phyloP scores from a whole-genome alignment of 2,888 invertebrate genomes.

The Tricholauxania praeusta region DNA sequence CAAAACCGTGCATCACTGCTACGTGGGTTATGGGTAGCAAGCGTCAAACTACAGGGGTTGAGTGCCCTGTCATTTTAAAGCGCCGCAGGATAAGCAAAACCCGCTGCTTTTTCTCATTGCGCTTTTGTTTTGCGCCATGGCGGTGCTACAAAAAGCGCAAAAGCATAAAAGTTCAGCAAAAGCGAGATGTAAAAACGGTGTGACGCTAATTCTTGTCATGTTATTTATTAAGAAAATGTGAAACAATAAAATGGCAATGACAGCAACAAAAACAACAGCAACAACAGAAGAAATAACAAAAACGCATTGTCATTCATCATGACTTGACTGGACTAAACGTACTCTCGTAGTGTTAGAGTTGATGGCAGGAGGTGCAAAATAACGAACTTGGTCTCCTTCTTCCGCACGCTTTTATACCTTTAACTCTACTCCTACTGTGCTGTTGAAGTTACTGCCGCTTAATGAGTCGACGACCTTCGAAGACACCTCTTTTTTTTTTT shows the following conservation, averaged over 20 bases:
- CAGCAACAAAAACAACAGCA: constrained; percentile 51
- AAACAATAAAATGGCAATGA: constrained; percentile 36
- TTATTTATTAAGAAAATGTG: constrained; percentile 48
- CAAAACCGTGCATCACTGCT: too few relatives aligned
- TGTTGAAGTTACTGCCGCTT: not conserved
- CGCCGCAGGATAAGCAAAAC: constrained; percentile 25
- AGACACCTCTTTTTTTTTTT: not conserved
- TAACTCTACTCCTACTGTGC: not conserved
- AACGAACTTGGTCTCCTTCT: not conserved
- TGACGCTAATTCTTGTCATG: constrained; percentile 48
- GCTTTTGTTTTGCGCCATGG: constrained; percentile 10
- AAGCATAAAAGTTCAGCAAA: too few relatives aligned
- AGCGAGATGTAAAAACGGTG: not conserved
- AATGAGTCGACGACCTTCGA: constrained; percentile 33
- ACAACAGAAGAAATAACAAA: constrained; percentile 33
- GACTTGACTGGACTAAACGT: constrained; percentile 36
- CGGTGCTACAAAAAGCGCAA: not conserved
- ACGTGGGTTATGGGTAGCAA: too few relatives aligned
- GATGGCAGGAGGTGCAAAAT: not conserved
- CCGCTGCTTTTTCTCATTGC: not conserved
- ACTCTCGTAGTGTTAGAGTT: not conserved
- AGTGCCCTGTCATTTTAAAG: not conserved
- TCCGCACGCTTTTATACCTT: not conserved
- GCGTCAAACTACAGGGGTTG: too few relatives aligned
- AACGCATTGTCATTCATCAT: constrained; percentile 61